Evolutionary conservation across 1,140 invertebrate species (phyloP).

Genomic region (Condylostylus longicornis): DNA sequence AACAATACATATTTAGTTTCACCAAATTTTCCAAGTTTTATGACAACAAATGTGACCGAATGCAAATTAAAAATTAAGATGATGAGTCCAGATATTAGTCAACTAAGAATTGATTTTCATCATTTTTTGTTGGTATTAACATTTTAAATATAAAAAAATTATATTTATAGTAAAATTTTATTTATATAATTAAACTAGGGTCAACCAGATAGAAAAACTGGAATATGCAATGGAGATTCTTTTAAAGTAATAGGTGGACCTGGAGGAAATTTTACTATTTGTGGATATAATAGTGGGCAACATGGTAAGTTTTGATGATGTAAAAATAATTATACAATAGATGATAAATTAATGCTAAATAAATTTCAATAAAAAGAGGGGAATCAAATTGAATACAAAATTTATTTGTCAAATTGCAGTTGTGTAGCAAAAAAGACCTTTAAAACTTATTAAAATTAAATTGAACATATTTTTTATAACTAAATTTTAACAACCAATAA

Average conservation of each 20-base stretch:
- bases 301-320: conserved; percentile 44
- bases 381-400: too few species aligned
- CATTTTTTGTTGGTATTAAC: conserved; percentile 62
- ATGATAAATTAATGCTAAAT: too few species aligned
- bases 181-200: too few species aligned
- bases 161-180: too few species aligned
- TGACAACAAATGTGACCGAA: conserved; percentile 42
- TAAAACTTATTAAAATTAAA: too few species aligned
- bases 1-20: conserved; percentile 77
- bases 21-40: conserved; percentile 61
- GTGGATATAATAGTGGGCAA: conserved; percentile 69
- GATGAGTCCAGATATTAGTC: conserved; percentile 56
- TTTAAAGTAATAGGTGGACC: conserved; percentile 44
- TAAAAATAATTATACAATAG: not conserved
- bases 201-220: conserved; percentile 62
- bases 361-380: too few species aligned
- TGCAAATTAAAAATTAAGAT: conserved; percentile 53
- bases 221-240: conserved; percentile 58
- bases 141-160: too few species aligned
- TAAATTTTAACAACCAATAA: too few species aligned
- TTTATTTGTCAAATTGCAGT: too few species aligned
- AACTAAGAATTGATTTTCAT: conserved; percentile 60
- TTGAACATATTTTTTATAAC: too few species aligned
- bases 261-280: conserved; percentile 45
- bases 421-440: too few species aligned